A percentile compares a stretch with the other conserved stretches of the same genome.
These are phyloP conservation scores for Paraescarpia echinospica DNA, from an alignment of 1,140 invertebrate species.

Conservation along the genomic window DNA sequence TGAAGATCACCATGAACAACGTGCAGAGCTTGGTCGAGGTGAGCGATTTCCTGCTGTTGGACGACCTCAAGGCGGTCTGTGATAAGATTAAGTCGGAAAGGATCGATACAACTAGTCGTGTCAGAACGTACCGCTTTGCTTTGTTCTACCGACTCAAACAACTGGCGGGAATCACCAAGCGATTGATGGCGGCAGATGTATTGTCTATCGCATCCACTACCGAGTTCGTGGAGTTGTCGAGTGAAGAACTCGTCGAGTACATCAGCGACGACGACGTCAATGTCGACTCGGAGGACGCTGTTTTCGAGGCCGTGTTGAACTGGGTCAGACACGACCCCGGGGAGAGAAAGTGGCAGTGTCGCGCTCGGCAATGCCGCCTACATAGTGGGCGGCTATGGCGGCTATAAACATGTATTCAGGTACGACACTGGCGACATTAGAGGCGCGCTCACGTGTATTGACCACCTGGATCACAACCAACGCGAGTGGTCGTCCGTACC, in stretches of 20 bases:
- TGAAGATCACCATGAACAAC: no score
- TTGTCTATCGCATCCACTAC: background rate
- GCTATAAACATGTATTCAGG: no score
- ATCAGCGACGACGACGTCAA: constrained; percentile 2
- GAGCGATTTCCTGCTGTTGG: constrained; percentile 11
- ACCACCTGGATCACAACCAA: background rate
- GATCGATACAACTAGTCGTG: background rate
- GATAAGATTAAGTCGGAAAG: background rate
- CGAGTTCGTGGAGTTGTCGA: background rate
- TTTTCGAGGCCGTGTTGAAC: constrained; percentile 1
- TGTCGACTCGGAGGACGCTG: constrained; percentile 4
- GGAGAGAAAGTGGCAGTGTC: no score
- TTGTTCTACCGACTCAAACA: background rate
- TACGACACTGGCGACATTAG: no score
- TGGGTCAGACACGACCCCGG: background rate
- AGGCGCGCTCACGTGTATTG: background rate
- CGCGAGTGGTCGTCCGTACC: background rate
- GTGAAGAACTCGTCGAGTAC: constrained; percentile 12
- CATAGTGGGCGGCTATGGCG: constrained; percentile 17
- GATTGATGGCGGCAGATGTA: background rate
- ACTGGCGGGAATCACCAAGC: background rate
- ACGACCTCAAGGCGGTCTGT: constrained; percentile 8
- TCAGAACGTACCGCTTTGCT: constrained; percentile 13
- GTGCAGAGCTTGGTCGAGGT: no score
- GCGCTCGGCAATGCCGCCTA: constrained; percentile 6